Evolutionary conservation across 1,140 invertebrate species (phyloP), one percentile per base, ranked within the genome.

Genomic region (Drosophila albomicans): DNA sequence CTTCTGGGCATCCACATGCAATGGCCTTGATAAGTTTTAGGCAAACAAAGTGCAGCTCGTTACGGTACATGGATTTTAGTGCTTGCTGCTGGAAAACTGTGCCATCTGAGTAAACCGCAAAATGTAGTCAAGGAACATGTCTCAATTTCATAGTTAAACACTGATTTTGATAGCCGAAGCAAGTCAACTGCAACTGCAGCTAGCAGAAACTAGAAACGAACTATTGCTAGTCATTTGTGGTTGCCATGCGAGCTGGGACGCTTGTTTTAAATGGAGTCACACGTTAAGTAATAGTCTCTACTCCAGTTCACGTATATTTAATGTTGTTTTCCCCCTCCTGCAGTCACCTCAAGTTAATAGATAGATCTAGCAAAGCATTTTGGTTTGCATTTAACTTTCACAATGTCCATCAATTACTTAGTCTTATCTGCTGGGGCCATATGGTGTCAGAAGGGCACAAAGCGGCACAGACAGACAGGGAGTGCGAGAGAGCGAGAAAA

Each of bases 41-140:
- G 84, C 82, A 87, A 87, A 87, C 82, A 87, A 80, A 87, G 63
- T 75, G 73, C 3, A 58, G 62, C 72, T 79, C 73, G 82, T 87
- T 87, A 88, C 79, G 79, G 76, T 71, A 79, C 84, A 87, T 88
- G 84, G 52, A 51, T 81, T 76, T 73, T 69, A 65, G 78, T 68
- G 67, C 75, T 72, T 32, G 43, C 8, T 30, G 2, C n/a, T 8
- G 30, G 35, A 41, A 71, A 65, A 15, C 13, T 35, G 30, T 45
- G 45, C 46, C 35, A 46, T 58, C 32, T 64, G 63, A 62, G 63
- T 52, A 59, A 84, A 75, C 82, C 84, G 69, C 84, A 88, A 80
- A 88, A 88, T 87, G 84, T 87, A 88, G 84, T 88, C 80, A 80
- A 88, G 68, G 73, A 88, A 88, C 82, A 87, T 75, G 82, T 88